Evolutionary conservation across 2,797 vertebrate genomes (phyloP).

Genomic region (Neopelma chrysocephalum): DNA sequence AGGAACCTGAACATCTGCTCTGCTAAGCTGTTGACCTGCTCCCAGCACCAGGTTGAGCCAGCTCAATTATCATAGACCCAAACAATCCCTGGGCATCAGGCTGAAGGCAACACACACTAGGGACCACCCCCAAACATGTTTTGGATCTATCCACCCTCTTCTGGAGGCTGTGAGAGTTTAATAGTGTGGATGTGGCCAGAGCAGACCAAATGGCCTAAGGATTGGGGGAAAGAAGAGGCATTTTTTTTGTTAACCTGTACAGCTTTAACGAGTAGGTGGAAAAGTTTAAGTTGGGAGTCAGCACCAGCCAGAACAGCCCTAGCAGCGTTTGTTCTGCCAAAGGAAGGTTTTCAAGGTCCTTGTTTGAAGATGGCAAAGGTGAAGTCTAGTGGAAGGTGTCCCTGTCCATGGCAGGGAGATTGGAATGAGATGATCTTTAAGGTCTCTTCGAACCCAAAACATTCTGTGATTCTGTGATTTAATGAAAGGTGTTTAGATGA

Average conservation of each 20-base stretch:
- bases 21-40: background rate
- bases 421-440: background rate
- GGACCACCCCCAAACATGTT: background rate
- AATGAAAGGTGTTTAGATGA: background rate
- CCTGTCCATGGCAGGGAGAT: background rate
- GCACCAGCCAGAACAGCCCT: background rate
- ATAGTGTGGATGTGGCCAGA: background rate
- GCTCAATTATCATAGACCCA: background rate
- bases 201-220: background rate
- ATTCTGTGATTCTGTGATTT: background rate
- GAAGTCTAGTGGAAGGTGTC: background rate
- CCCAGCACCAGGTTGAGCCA: background rate
- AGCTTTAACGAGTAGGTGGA: background rate
- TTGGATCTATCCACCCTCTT: background rate
- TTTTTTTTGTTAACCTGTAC: background rate
- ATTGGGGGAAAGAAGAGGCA: background rate
- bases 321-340: background rate
- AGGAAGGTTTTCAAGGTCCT: background rate
- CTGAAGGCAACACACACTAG: background rate
- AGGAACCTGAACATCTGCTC: background rate
- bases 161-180: background rate
- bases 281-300: background rate
- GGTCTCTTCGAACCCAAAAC: background rate
- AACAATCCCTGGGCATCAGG: background rate
- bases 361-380: background rate